Base-by-base conservation (phyloP, 2,113 vertebrate species). In the Casuarius casuarius region DNA sequence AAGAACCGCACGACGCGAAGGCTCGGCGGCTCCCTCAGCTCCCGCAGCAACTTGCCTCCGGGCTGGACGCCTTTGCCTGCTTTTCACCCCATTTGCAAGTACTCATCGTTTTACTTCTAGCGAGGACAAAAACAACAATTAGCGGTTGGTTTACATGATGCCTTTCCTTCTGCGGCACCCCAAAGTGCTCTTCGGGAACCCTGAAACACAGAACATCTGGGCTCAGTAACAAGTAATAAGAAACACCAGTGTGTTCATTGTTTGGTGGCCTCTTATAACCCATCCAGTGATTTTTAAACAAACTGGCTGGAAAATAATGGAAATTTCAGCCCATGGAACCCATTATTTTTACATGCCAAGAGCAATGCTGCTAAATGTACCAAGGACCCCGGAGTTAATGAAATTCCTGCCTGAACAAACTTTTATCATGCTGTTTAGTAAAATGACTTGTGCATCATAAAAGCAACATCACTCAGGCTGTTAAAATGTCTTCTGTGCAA, bases 401-500 rank as follows among this genome's bases (percentile, higher is more conserved):
- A 90, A 93, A 92, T 96, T 95, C 86, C 94, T 95, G 92, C 96
- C 82, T 35, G 93, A 87, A 67, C 84, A 87, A 93, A 84, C 94
- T 81, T 96, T 92, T 58, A 62, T 92, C 96, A 52, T 28, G 84
- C 94, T 83, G 62, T 66, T 68, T 5, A 8, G 66, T 63, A 92
- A 94, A 82, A 76, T 15, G 93, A 70, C 84, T 87, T 40, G 90
- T 54, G 93, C 89, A 88, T 44, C 86, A 62, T 91, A 87, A 93
- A 77, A 93, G 59, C 51, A n/a, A 44, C 81, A 96, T 86, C 22
- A 20, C 66, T 92, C 91, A 82, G 58, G 67, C 81, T 84, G 87
- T 85, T 85, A 92, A 92, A 76, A 71, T 0, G 14, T 46, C 56
- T 44, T 93, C 84, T 26, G 58, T 29, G 66, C 65, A 28, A 83